Conservation (phyloP, 2,797 vertebrate genomes). For the Onychomys torridus region DNA sequence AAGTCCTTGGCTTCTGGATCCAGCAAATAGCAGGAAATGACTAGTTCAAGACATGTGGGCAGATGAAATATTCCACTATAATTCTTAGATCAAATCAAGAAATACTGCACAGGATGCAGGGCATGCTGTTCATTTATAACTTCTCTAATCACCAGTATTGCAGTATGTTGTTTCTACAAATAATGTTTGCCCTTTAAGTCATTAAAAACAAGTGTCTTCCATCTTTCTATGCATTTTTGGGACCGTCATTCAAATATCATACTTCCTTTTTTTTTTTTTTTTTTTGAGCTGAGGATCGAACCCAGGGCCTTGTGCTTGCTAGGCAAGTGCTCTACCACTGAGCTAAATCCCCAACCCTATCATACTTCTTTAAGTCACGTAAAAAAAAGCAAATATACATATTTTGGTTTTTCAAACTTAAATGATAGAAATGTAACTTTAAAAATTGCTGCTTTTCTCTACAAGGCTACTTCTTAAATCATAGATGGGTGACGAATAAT, state of each 20-base stretch:
- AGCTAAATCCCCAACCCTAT: too few relatives aligned
- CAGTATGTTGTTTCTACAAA: conserved; percentile 61
- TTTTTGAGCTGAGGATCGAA: too few relatives aligned
- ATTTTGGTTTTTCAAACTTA: background rate
- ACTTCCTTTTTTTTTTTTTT: too few relatives aligned
- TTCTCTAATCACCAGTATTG: conserved; percentile 58
- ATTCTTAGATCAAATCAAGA: conserved; percentile 76
- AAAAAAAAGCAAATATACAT: background rate
- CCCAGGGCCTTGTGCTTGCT: too few relatives aligned
- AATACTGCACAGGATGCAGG: conserved; percentile 74
- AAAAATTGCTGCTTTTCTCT: background rate
- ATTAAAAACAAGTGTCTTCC: conserved; percentile 66
- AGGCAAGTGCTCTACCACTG: too few relatives aligned
- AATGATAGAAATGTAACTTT: background rate
- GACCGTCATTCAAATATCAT: conserved; percentile 12
- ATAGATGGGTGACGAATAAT: background rate
- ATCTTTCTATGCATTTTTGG: conserved; percentile 42
- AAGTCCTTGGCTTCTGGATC: conserved; percentile 82
- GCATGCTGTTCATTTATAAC: conserved; percentile 71
- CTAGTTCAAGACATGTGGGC: conserved; percentile 79
- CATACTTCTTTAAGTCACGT: background rate
- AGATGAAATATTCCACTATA: conserved; percentile 83
- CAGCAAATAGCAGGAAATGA: conserved; percentile 87
- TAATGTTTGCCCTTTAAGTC: conserved; percentile 64
- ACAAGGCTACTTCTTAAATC: background rate